Percentiles rank a stretch among this genome's conserved stretches.
phyloP scores from a whole-genome alignment of 2,888 invertebrate genomes.

The Lamproptera curius region DNA sequence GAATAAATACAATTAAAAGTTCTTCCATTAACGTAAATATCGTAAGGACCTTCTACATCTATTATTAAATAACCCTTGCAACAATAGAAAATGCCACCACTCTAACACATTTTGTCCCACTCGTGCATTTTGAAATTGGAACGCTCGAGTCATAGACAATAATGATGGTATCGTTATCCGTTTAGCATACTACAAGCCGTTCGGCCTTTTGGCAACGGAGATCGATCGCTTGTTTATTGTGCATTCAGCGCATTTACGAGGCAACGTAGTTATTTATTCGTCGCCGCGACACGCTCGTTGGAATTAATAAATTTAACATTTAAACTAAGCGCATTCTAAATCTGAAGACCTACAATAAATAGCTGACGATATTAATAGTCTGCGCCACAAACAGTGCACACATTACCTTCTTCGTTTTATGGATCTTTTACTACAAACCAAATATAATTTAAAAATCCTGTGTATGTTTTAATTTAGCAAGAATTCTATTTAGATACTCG shows the following conservation, averaged over 20 bases:
- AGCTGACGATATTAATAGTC: background rate
- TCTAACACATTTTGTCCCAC: constrained; percentile 36
- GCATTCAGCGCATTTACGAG: constrained; percentile 18
- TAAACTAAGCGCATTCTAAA: constrained; percentile 10
- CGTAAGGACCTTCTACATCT: too few species aligned
- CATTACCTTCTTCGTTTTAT: too few species aligned
- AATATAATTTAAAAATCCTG: too few species aligned
- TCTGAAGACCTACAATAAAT: background rate
- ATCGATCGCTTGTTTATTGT: constrained; percentile 14
- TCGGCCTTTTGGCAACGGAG: constrained; percentile 45
- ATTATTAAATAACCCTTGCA: too few species aligned
- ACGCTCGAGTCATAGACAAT: constrained; percentile 65
- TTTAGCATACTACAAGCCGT: constrained; percentile 72
- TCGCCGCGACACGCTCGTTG: constrained; percentile 14
- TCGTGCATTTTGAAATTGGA: constrained; percentile 71
- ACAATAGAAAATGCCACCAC: background rate
- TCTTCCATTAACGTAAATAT: too few species aligned
- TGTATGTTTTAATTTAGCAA: too few species aligned
- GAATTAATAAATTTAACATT: constrained; percentile 12
- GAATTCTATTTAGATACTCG: too few species aligned
- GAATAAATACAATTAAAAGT: too few species aligned
- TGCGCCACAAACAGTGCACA: too few species aligned
- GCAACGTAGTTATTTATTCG: constrained; percentile 12
- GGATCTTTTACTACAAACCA: too few species aligned
- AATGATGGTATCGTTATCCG: constrained; percentile 73